phyloP scores from a whole-genome alignment of 2,888 invertebrate genomes.

The Acleris sparsana region DNA sequence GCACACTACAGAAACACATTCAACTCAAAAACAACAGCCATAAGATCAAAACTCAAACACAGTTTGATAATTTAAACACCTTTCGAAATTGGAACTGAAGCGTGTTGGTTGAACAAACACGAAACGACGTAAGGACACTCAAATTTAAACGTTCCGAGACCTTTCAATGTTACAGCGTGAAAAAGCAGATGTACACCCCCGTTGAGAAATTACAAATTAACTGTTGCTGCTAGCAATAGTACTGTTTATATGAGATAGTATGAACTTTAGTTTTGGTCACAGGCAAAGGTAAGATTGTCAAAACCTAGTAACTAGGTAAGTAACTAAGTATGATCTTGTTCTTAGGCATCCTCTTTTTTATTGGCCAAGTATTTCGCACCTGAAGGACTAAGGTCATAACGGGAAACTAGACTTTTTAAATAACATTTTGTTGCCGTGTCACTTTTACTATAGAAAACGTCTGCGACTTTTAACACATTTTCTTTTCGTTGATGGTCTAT shows the following conservation, averaged over 20 bases:
- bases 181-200: conserved; percentile 19
- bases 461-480: no score
- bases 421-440: no score
- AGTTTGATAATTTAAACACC: no score
- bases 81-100: neutral
- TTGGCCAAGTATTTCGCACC: no score
- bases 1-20: neutral
- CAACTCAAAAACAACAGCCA: neutral
- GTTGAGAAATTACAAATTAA: conserved; percentile 13
- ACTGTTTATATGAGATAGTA: neutral
- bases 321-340: no score
- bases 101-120: neutral
- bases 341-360: no score
- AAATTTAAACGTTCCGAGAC: neutral
- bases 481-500: no score
- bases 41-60: neutral
- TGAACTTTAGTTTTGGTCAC: neutral
- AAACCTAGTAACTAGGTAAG: no score
- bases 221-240: no score
- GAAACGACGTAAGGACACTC: conserved; percentile 14
- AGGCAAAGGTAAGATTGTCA: neutral
- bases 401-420: no score
- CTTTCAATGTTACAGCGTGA: neutral
- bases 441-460: no score
- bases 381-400: no score